phyloP scores from a whole-genome alignment of 2,113 vertebrate genomes.

The Puntigrus tetrazona region DNA sequence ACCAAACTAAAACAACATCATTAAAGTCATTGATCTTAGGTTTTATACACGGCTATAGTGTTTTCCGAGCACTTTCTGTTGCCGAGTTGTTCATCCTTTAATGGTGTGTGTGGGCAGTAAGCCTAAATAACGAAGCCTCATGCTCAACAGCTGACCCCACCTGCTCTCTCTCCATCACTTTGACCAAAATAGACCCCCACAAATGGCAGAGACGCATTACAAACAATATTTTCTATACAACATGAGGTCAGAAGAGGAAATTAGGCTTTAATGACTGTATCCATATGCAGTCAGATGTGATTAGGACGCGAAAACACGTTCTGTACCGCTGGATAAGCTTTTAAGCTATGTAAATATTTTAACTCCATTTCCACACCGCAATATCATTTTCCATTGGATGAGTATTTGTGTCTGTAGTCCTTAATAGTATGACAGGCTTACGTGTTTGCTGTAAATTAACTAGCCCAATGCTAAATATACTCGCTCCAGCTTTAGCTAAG shows the following conservation, averaged over 20 bases:
- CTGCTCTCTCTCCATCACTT: constrained; percentile 52
- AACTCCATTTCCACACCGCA: background rate
- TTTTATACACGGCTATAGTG: background rate
- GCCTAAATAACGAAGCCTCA: constrained; percentile 33
- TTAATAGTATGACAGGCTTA: constrained; percentile 21
- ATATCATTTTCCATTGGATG: constrained; percentile 16
- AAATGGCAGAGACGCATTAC: constrained; percentile 14
- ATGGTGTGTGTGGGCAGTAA: constrained; percentile 4
- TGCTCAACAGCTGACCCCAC: constrained; percentile 48
- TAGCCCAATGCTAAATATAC: constrained; percentile 31
- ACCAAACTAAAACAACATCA: too few relatives aligned
- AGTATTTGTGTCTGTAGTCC: constrained; percentile 33
- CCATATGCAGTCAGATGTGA: constrained; percentile 12
- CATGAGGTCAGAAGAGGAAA: constrained; percentile 31
- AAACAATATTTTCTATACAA: constrained; percentile 38
- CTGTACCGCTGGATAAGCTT: background rate
- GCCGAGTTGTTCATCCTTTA: background rate
- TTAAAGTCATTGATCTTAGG: background rate
- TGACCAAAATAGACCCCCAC: constrained; percentile 49
- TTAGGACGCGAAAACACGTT: background rate
- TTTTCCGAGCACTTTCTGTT: constrained; percentile 11
- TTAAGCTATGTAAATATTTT: constrained; percentile 18
- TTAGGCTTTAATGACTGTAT: background rate
- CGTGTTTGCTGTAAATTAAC: constrained; percentile 28
- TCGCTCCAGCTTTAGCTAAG: constrained; percentile 21